These are phyloP conservation scores for Rhopalosiphum nymphaeae DNA, from an alignment of 2,888 invertebrate species.

Conservation along the genomic window DNA sequence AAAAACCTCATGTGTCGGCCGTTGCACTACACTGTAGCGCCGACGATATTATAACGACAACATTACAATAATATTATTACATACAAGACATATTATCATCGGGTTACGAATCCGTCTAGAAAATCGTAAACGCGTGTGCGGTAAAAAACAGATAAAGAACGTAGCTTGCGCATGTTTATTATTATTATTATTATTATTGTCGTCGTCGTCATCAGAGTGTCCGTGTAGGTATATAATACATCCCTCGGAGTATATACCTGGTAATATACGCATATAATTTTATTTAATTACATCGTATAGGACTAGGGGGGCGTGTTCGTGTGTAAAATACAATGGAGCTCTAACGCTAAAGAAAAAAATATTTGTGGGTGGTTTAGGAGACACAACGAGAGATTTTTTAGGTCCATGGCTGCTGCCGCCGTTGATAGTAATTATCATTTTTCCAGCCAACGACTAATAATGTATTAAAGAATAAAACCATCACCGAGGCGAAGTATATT, in stretches of 20 bases:
- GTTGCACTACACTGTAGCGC: neutral
- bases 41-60: neutral
- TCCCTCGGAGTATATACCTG: neutral
- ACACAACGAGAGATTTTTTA: neutral
- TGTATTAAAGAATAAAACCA: neutral
- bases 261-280: neutral
- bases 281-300: neutral
- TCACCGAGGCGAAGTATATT: neutral
- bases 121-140: neutral
- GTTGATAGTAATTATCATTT: slow-evolving; percentile 5
- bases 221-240: neutral
- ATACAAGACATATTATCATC: neutral
- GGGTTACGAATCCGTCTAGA: neutral
- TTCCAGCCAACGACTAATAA: neutral
- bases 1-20: neutral
- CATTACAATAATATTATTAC: neutral
- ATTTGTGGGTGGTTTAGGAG: slow-evolving; percentile 7
- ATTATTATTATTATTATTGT: neutral
- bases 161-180: neutral
- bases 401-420: neutral
- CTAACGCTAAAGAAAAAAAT: neutral
- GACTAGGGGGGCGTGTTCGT: neutral
- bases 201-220: neutral
- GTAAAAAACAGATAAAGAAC: neutral
- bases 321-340: neutral